Evolutionary conservation across 2,797 vertebrate species (phyloP).

Genomic region (Bucorvus abyssinicus): DNA sequence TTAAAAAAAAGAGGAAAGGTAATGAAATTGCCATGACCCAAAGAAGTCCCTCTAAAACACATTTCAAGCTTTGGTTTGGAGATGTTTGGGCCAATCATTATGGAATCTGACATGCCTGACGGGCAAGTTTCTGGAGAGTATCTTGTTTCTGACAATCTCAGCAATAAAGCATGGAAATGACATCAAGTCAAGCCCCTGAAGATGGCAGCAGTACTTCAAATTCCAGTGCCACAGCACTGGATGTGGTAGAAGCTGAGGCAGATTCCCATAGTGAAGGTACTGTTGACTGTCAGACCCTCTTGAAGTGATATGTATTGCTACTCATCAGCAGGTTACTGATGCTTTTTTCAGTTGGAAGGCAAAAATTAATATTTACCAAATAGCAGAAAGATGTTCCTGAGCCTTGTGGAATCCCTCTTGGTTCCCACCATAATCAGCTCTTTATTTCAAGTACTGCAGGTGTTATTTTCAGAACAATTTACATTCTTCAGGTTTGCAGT

Average conservation of each 20-base stretch:
- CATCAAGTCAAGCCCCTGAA: conserved; percentile 68
- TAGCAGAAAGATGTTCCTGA: neutral
- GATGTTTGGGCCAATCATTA: neutral
- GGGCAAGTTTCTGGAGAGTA: neutral
- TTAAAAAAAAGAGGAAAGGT: neutral
- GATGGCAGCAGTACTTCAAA: conserved; percentile 80
- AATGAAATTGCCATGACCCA: neutral
- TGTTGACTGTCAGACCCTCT: neutral
- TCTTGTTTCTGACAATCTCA: neutral
- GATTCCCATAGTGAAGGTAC: neutral
- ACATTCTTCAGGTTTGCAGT: neutral
- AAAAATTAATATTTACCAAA: neutral
- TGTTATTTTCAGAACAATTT: neutral
- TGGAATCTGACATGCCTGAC: neutral
- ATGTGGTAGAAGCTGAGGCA: neutral
- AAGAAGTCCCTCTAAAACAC: neutral
- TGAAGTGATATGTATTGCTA: neutral
- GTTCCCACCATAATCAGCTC: neutral
- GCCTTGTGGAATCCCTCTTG: neutral
- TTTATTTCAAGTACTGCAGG: neutral
- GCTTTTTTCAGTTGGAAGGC: neutral
- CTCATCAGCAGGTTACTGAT: neutral
- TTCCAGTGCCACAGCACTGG: conserved; percentile 46
- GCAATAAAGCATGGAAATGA: neutral
- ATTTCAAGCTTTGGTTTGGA: neutral